Evolutionary conservation across 92 coral and sea anemone genomes (phyloP), one percentile per base, ranked within the genome.

Genomic region (Meandrina meandrites): DNA sequence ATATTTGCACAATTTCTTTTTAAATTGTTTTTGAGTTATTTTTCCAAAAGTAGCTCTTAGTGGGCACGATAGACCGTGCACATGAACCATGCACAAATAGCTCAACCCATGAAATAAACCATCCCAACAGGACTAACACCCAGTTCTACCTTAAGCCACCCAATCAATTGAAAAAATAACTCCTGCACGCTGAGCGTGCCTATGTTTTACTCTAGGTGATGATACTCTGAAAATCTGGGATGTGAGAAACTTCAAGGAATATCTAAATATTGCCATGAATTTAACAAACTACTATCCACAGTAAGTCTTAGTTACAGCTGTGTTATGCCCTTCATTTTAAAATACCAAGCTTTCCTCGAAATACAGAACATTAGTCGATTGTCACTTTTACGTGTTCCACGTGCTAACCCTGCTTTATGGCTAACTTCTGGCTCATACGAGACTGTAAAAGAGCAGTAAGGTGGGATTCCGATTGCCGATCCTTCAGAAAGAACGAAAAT

Each of bases 201-300:
- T 22, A 7, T 24, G 15, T 30, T 22, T 51, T 51, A 24, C 32
- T 79, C 22, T 21, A 96, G 99, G 98, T 34, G 98, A 97, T 78
- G 99, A 97, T 85, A 89, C 98, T 17, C 85, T 97, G 74, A 97
- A 97, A 81, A 69, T 90, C 64, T 97, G 99, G 99, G 99, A 97
- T 80, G 82, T 97, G 51, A 90, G 99, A 58, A 95, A 94, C 80
- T 92, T 97, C 87, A 97, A 93, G 79, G 83, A 80, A 58, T 96
- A 94, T 13, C 94, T 97, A 22, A 97, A 92, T 78, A 90, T 92
- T 74, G 99, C 96, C 12, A 82, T 85, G 64, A 92, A 95, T 28
- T 86, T 97, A 75, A 91, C 93, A 34, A 97, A 93, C 89, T 95
- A 89, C 84, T 95, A 89, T 82, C 77, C 94, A 50, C 98, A 96